phyloP scores from a whole-genome alignment of 2,888 invertebrate species.

The Pammene aurita region DNA sequence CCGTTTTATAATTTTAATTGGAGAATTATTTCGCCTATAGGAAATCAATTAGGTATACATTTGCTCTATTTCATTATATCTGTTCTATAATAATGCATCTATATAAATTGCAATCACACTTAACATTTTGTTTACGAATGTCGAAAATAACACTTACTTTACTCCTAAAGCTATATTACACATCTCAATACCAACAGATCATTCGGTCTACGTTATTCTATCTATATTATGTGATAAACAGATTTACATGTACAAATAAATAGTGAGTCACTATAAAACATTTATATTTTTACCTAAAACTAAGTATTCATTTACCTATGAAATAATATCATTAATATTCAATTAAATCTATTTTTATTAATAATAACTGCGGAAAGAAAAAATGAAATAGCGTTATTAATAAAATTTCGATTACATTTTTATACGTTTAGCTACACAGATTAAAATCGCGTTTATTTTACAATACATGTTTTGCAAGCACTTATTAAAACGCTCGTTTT shows the following conservation, averaged over 20 bases:
- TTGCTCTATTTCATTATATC: conserved; percentile 41
- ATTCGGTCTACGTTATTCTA: conserved; percentile 60
- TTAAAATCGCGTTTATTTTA: conserved; percentile 27
- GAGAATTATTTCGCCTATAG: conserved; percentile 26
- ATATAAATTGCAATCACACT: conserved; percentile 60
- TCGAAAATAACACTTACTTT: conserved; percentile 71
- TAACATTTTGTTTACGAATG: conserved; percentile 56
- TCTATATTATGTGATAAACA: conserved; percentile 58
- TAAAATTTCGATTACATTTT: conserved; percentile 37
- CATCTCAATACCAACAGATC: conserved; percentile 68
- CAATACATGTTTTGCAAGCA: conserved; percentile 28
- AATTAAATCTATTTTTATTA: conserved; percentile 41
- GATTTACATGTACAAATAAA: conserved; percentile 70
- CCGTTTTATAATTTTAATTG: conserved; percentile 40
- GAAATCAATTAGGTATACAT: conserved; percentile 28
- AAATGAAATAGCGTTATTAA: conserved; percentile 21
- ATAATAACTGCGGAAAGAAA: conserved; percentile 36
- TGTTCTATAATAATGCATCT: conserved; percentile 33
- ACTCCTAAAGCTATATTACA: conserved; percentile 57
- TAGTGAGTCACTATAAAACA: conserved; percentile 67
- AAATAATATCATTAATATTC: conserved; percentile 47
- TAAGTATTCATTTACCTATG: conserved; percentile 54
- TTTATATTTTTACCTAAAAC: conserved; percentile 52
- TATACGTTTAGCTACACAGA: conserved; percentile 34
- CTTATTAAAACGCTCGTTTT: conserved; percentile 28